These are phyloP conservation scores for Dolichotis patagonum DNA, from an alignment of 2,113 vertebrate genomes.

Conservation along the genomic window DNA sequence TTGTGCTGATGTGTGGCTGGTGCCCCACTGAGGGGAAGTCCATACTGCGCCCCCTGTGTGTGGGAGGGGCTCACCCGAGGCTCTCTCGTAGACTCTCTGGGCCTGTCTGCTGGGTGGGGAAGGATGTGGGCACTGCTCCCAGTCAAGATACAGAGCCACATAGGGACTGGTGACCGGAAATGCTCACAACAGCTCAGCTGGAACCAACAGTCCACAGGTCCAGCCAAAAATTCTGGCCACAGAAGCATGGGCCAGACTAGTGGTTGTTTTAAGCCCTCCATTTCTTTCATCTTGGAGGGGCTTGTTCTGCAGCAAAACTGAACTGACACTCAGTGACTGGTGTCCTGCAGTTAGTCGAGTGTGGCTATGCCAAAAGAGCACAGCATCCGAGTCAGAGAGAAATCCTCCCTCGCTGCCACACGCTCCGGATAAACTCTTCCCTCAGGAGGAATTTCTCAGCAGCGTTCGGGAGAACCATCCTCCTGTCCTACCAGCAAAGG, in stretches of 20 bases:
- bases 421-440: background rate
- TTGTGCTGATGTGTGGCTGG: background rate
- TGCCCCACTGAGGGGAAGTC: accelerated
- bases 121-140: accelerated
- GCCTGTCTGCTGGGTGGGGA: background rate
- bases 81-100: background rate
- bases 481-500: background rate
- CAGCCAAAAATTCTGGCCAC: background rate
- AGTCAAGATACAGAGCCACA: background rate
- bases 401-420: background rate
- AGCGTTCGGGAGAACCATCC: background rate
- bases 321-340: too few relatives aligned
- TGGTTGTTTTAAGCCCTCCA: background rate
- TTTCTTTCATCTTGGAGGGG: background rate
- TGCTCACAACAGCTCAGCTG: accelerated
- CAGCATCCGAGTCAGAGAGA: background rate
- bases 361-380: background rate
- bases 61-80: background rate
- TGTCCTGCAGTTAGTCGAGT: background rate
- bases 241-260: background rate
- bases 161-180: too few relatives aligned
- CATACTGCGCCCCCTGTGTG: accelerated
- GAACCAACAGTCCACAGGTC: too few relatives aligned
- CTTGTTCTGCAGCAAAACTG: background rate
- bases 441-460: background rate